phyloP scores from a whole-genome alignment of 2,797 vertebrate species.

The Mormyrops attenuatus region DNA sequence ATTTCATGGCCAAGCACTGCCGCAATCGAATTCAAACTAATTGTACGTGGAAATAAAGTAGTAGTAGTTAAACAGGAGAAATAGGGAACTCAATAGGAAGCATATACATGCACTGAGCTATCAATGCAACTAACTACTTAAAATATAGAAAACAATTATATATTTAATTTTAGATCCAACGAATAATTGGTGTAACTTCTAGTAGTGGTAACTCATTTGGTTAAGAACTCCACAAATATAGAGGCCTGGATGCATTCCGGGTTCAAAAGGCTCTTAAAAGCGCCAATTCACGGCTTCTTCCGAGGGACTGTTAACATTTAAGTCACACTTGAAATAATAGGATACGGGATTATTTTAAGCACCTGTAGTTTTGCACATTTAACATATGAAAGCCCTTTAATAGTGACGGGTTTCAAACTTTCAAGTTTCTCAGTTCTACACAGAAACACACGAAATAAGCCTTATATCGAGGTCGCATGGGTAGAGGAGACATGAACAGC shows the following conservation, averaged over 20 bases:
- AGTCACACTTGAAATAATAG: constrained; percentile 9
- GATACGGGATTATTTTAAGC: constrained; percentile 14
- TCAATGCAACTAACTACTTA: background rate
- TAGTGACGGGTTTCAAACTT: background rate
- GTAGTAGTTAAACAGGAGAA: background rate
- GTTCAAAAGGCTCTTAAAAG: background rate
- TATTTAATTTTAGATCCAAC: background rate
- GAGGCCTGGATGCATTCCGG: background rate
- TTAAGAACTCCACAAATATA: background rate
- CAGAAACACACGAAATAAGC: background rate
- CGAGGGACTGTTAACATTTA: background rate
- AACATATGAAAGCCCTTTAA: background rate
- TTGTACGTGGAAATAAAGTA: background rate
- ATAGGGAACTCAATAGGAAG: background rate
- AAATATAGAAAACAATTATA: constrained; percentile 8
- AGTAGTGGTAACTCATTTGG: background rate
- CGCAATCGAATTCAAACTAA: background rate
- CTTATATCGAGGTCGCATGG: background rate
- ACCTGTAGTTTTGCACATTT: background rate
- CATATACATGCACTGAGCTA: background rate
- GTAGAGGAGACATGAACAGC: background rate
- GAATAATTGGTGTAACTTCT: background rate
- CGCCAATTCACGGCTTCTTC: background rate
- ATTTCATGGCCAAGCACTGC: background rate
- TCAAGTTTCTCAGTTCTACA: background rate